These are phyloP conservation scores for Psittacula derbiana DNA, from an alignment of 2,797 vertebrate species.

Conservation along the genomic window DNA sequence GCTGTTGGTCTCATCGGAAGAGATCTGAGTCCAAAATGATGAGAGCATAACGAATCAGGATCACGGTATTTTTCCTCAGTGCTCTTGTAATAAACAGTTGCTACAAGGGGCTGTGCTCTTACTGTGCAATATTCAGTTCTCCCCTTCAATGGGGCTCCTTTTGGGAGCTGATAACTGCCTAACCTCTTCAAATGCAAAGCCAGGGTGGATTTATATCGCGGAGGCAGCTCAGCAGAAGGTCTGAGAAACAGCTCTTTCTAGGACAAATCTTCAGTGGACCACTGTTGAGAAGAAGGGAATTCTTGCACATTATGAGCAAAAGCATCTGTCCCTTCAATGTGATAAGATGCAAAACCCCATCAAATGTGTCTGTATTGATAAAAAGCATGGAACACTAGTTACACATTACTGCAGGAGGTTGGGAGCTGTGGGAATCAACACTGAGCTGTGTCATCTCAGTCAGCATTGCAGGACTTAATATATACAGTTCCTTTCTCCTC, in stretches of 20 bases:
- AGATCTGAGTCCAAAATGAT: slow-evolving; percentile 29
- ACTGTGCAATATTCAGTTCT: not conserved
- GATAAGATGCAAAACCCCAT: not conserved
- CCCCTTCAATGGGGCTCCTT: not conserved
- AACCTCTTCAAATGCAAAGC: slow-evolving; percentile 1
- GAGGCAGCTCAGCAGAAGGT: not conserved
- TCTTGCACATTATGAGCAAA: not conserved
- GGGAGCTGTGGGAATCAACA: slow-evolving; percentile 14
- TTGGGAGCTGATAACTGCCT: slow-evolving; percentile 30
- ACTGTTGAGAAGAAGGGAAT: not conserved
- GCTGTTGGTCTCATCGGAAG: slow-evolving; percentile 23
- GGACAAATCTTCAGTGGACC: not conserved
- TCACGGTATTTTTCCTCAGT: not conserved
- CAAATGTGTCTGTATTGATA: slow-evolving; percentile 34
- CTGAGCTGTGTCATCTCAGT: slow-evolving; percentile 25
- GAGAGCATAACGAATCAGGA: slow-evolving; percentile 39
- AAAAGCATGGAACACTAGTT: not conserved
- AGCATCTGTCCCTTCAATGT: not conserved
- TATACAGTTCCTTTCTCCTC: not conserved
- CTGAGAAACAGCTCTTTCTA: not conserved
- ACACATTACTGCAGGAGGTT: not conserved
- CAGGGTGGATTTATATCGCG: slow-evolving; percentile 7
- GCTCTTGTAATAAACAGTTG: slow-evolving; percentile 46
- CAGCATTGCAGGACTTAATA: not conserved
- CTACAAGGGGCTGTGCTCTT: not conserved